Percentiles rank a stretch among this genome's conserved stretches.
phyloP scores from a whole-genome alignment of 2,797 vertebrate species.

The Paramormyrops hopkinsi region DNA sequence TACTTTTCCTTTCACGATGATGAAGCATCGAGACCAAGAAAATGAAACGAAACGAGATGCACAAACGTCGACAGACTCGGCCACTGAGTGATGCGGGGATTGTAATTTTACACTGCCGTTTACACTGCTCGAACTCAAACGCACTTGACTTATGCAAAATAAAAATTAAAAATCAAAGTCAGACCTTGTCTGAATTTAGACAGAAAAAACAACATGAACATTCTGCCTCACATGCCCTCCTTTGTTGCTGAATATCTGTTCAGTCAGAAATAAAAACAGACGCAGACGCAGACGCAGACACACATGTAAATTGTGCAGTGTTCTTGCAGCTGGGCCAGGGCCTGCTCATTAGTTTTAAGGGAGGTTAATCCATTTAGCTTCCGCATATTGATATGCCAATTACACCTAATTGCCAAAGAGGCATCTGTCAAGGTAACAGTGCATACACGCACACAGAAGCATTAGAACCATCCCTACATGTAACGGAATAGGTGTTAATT shows the following conservation, averaged over 20 bases:
- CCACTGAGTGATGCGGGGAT: neutral
- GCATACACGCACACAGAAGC: slow-evolving; percentile 82
- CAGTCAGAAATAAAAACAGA: slow-evolving; percentile 70
- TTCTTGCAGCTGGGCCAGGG: slow-evolving; percentile 87
- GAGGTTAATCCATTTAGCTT: slow-evolving; percentile 99
- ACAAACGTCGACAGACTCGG: neutral
- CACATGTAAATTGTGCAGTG: slow-evolving; percentile 90
- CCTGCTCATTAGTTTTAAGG: slow-evolving; percentile 96
- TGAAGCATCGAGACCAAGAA: neutral
- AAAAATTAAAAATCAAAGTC: neutral
- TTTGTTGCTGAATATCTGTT: slow-evolving; percentile 52
- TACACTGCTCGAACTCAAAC: neutral
- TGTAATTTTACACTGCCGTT: neutral
- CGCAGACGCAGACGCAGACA: slow-evolving; percentile 74
- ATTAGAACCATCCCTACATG: slow-evolving; percentile 84
- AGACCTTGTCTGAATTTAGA: neutral
- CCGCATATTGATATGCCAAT: slow-evolving; percentile 93
- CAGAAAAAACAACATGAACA: slow-evolving; percentile 48
- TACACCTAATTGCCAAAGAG: slow-evolving; percentile 85
- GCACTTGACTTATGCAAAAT: neutral
- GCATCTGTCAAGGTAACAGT: slow-evolving; percentile 85
- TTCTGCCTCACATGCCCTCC: neutral
- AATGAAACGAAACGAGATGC: neutral
- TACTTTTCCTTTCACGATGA: neutral
- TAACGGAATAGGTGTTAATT: slow-evolving; percentile 95